A percentile compares a stretch with the other conserved stretches of the same genome.
phyloP scores from a whole-genome alignment of 2,797 vertebrate species.

The Bradypus variegatus region DNA sequence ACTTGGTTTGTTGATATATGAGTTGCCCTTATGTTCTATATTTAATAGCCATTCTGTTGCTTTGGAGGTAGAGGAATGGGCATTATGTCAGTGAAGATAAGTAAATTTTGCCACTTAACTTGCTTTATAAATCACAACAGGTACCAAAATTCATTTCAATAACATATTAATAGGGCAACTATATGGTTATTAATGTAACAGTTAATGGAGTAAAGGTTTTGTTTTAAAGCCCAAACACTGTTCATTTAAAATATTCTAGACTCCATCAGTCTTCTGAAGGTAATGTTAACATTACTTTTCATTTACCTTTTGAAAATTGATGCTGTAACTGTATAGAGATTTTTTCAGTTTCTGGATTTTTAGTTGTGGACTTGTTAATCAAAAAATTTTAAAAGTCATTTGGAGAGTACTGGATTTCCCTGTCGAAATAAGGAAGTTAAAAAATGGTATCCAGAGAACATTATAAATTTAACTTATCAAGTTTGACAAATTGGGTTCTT shows the following conservation, averaged over 20 bases:
- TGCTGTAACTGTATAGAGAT: neutral
- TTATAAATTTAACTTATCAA: neutral
- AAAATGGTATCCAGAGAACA: neutral
- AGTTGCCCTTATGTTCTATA: conserved; percentile 66
- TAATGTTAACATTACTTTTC: conserved; percentile 19
- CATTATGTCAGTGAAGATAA: conserved; percentile 43
- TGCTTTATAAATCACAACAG: conserved; percentile 54
- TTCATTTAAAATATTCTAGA: conserved; percentile 45
- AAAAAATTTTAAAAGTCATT: neutral
- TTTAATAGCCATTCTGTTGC: conserved; percentile 66
- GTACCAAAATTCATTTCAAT: conserved; percentile 28
- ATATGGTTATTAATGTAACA: conserved; percentile 27
- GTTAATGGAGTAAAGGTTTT: neutral
- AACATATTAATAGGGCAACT: conserved; percentile 13
- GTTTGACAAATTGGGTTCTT: neutral
- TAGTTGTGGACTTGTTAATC: neutral
- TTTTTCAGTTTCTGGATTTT: conserved; percentile 38
- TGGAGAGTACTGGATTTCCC: neutral
- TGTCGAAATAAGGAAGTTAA: neutral
- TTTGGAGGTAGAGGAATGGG: conserved; percentile 41
- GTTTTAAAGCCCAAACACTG: neutral
- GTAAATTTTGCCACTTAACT: conserved; percentile 35
- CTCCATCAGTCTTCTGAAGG: neutral
- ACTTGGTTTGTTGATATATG: conserved; percentile 65
- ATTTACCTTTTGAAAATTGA: conserved; percentile 29